Base-by-base conservation (phyloP, 2,797 vertebrate genomes). In the Ammospiza maritima region DNA sequence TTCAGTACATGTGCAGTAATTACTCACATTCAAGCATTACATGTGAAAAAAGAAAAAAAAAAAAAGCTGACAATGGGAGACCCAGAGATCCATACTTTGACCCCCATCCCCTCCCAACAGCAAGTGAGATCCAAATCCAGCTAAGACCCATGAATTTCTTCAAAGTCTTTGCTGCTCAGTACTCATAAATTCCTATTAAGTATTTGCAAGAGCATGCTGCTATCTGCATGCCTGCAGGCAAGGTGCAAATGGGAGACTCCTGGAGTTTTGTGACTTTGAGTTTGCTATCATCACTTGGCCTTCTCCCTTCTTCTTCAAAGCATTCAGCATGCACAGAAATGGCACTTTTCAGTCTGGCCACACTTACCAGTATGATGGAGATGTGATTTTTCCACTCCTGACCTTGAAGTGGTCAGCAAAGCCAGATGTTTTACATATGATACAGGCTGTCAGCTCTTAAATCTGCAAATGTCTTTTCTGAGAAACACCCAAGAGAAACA, bases 81-180 rank as follows among this genome's bases (percentile, higher is more conserved):
- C 18, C n/a, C 22, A 13, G 25, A 61, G 42, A 78, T 47, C 12
- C 16, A 48, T 16, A 34, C 6, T 16, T 26, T 12, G 7, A 38
- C 6, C 2, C 13, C 6, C 3, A 10, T 3, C 13, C 25, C 6
- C 3, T 13, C 5, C 7, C 12, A 57, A 83, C 44, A 56, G 22
- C 53, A 77, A 32, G 53, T 18, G 8, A 96, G 17, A 80, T 38
- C 21, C 38, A 81, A 89, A 89, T 45, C 20, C 76, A 57, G 22
- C 30, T 48, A 11, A 65, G 58, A 60, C 17, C 16, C 48, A 40
- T 2, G 0, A 73, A 79, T 67, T 74, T 78, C 65, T 89, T 90
- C 48, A 9, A 80, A 76, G 48, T 45, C 74, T 45, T 73, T 48
- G 13, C 66, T 84, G n/a, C 62, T 54, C 12, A 50, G 44, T 54